Conservation (phyloP, 2,113 vertebrate genomes). For the Bettongia penicillata region DNA sequence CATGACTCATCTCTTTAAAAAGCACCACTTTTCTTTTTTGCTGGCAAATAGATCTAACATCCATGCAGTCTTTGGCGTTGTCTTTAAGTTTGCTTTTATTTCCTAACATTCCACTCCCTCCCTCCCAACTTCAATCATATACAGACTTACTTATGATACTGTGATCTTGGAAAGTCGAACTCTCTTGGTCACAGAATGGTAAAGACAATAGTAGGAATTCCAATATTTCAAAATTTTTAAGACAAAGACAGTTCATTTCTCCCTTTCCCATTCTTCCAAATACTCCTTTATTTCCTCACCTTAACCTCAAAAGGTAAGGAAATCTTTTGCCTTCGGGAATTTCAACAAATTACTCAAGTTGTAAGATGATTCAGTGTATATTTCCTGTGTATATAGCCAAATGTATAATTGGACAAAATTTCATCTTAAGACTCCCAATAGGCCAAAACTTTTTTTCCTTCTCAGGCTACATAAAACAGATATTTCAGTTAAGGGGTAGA, state of each 20-base stretch:
- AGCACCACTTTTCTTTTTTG: neutral
- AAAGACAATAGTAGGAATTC: neutral
- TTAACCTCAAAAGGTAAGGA: neutral
- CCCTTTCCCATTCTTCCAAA: neutral
- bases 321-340: neutral
- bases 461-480: neutral
- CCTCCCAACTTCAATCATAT: neutral
- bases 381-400: neutral
- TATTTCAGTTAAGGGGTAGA: neutral
- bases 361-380: neutral
- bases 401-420: neutral
- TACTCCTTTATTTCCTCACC: neutral
- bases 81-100: slow-evolving; percentile 25
- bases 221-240: neutral
- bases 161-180: neutral
- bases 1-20: neutral
- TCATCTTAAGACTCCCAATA: neutral
- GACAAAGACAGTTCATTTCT: neutral
- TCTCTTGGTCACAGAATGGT: neutral
- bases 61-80: neutral
- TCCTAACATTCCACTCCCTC: neutral
- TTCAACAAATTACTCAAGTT: neutral
- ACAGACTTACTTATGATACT: neutral
- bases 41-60: slow-evolving; percentile 9
- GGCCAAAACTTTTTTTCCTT: neutral